These are phyloP conservation scores for Glaucopsyche alexis DNA, from an alignment of 2,888 invertebrate genomes.

Conservation along the genomic window DNA sequence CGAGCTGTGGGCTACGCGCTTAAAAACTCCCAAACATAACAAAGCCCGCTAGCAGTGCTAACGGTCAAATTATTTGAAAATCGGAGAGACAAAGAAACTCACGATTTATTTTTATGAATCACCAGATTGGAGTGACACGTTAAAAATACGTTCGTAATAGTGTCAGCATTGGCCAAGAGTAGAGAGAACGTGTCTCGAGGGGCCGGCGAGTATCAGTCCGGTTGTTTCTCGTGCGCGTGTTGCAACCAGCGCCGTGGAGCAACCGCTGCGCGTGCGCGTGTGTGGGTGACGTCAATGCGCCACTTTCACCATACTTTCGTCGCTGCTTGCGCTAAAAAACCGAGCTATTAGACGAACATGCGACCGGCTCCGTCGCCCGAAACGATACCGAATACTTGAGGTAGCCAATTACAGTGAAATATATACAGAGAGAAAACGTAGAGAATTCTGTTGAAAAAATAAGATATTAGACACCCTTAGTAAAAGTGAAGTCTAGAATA, in stretches of 20 bases:
- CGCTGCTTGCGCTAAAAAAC: slow-evolving; percentile 76
- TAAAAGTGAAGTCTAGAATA: neutral
- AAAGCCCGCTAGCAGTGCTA: no score
- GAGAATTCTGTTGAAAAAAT: neutral
- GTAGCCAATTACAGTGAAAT: neutral
- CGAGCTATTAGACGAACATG: slow-evolving; percentile 68
- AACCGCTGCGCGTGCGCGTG: slow-evolving; percentile 64
- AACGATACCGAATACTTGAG: slow-evolving; percentile 44
- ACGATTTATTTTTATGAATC: neutral
- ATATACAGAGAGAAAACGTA: neutral
- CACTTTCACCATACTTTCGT: slow-evolving; percentile 80
- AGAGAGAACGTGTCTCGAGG: slow-evolving; percentile 75
- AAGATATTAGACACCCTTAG: neutral
- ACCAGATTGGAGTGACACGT: slow-evolving; percentile 1
- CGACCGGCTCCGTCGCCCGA: slow-evolving; percentile 68
- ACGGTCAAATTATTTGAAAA: no score
- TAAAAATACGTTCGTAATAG: neutral
- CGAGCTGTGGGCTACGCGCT: no score
- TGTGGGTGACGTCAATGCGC: slow-evolving; percentile 77
- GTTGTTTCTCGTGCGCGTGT: slow-evolving; percentile 54
- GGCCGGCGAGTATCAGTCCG: slow-evolving; percentile 67
- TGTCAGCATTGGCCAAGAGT: slow-evolving; percentile 43
- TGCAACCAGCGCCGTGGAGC: slow-evolving; percentile 46
- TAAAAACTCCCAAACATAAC: no score
- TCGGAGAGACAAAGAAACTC: neutral